These are phyloP conservation scores for Thalassophryne amazonica DNA, from an alignment of 2,797 vertebrate species.

Conservation along the genomic window DNA sequence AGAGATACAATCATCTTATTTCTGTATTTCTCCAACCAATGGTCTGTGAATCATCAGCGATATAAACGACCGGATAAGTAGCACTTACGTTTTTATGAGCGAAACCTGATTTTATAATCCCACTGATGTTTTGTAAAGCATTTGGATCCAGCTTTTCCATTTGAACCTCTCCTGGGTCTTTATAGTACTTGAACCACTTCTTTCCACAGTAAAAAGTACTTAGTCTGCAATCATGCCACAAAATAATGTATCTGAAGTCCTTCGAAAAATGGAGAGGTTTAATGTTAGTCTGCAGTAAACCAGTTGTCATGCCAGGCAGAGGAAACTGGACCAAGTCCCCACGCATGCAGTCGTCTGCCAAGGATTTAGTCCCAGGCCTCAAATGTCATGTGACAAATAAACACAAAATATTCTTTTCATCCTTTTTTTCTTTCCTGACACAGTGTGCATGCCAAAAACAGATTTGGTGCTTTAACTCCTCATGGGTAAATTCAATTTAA, in stretches of 20 bases:
- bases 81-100: slow-evolving; percentile 19
- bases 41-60: slow-evolving; percentile 5
- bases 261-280: background rate
- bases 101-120: slow-evolving; percentile 1
- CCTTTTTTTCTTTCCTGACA: background rate
- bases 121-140: background rate
- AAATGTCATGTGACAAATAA: slow-evolving; percentile 43
- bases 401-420: slow-evolving; percentile 39
- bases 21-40: slow-evolving; percentile 14
- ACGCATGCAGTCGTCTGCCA: slow-evolving; percentile 15
- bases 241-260: slow-evolving; percentile 2
- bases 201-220: slow-evolving; percentile 26
- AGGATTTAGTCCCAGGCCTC: slow-evolving; percentile 9
- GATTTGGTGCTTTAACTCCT: slow-evolving; percentile 13
- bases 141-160: slow-evolving; percentile 9
- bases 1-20: slow-evolving; percentile 21
- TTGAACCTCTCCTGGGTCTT: background rate
- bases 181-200: background rate
- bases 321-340: slow-evolving; percentile 26
- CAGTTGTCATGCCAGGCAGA: background rate
- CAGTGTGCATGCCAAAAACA: slow-evolving; percentile 21
- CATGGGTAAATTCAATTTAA: slow-evolving; percentile 33
- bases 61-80: slow-evolving; percentile 13
- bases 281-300: background rate
- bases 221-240: slow-evolving; percentile 1